These are phyloP conservation scores for Drosophila hydei DNA, from an alignment of 1,140 invertebrate species.

Conservation along the genomic window DNA sequence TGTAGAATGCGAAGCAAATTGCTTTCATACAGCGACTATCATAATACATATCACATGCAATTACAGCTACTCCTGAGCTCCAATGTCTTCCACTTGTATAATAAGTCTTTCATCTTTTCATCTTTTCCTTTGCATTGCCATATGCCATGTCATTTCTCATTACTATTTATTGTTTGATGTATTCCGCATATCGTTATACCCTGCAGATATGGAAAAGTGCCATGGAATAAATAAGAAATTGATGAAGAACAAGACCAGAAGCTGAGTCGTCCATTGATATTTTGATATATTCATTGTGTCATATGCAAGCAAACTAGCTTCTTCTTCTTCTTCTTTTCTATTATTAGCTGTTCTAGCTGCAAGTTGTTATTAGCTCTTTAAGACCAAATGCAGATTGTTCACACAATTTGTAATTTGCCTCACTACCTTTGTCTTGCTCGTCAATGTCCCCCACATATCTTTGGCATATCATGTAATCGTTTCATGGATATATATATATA, in stretches of 20 bases:
- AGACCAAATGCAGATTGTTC: too few species aligned
- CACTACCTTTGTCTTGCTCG: neutral
- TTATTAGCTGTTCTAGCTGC: too few species aligned
- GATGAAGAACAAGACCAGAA: too few species aligned
- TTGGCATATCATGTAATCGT: neutral
- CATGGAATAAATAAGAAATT: too few species aligned
- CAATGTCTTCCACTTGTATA: neutral
- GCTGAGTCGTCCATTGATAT: too few species aligned
- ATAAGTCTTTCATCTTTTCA: constrained; percentile 4
- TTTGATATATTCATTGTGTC: too few species aligned
- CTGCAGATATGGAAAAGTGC: neutral
- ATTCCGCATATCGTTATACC: neutral
- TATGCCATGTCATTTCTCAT: neutral
- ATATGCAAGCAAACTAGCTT: too few species aligned
- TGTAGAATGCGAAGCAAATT: constrained; percentile 10
- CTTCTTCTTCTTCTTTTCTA: too few species aligned
- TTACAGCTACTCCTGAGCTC: neutral
- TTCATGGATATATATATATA: neutral
- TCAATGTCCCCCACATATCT: neutral
- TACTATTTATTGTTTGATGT: neutral
- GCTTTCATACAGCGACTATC: constrained; percentile 1
- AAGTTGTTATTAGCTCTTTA: too few species aligned
- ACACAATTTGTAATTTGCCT: too few species aligned
- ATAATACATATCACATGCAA: constrained; percentile 8
- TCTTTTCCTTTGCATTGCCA: neutral